Evolutionary conservation across 2,113 vertebrate species (phyloP), one percentile per base, ranked within the genome.

Genomic region (Onychostruthus taczanowskii): DNA sequence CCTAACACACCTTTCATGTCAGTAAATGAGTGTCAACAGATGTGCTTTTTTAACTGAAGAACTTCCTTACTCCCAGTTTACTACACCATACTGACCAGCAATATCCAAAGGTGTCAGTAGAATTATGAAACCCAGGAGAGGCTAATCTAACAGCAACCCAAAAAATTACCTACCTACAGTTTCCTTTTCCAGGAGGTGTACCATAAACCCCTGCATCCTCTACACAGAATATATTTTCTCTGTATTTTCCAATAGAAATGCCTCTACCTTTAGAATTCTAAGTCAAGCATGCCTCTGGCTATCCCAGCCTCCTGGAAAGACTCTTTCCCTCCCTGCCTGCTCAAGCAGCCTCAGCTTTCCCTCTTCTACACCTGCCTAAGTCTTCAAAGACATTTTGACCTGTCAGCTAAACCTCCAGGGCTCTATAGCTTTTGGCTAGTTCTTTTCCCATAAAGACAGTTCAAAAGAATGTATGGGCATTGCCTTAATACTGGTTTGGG

Each of bases 91-190:
- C 50, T 88, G 89, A 93, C 55, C 47, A 89, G 83, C 56, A 96
- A 90, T 67, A 89, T 52, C 79, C 78, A 89, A 90, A 94, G 79
- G 88, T 66, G 64, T 39, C 59, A 89, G 76, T 7, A 63, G 89
- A 95, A 77, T 88, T 92, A 94, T 44, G 89, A 93, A 93, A 89
- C 91, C 64, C 86, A 72, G 16, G 80, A 94, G 86, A 84, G 30
- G 23, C 30, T 78, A 63, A 78, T 59, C 43, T 50, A 95, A 81
- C 17, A 78, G 61, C 73, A 78, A 93, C 17, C 8, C 20, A 74
- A 69, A 89, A 90, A 91, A 33, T 74, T 59, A 77, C 64, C 62
- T 30, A 62, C 67, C 52, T 87, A 88, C 56, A 84, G 76, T 89
- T 94, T 93, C 80, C 86, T 84, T 66, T 90, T 66, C 64, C 35